phyloP scores from a whole-genome alignment of 2,797 vertebrate species.

The Neosalanx taihuensis region DNA sequence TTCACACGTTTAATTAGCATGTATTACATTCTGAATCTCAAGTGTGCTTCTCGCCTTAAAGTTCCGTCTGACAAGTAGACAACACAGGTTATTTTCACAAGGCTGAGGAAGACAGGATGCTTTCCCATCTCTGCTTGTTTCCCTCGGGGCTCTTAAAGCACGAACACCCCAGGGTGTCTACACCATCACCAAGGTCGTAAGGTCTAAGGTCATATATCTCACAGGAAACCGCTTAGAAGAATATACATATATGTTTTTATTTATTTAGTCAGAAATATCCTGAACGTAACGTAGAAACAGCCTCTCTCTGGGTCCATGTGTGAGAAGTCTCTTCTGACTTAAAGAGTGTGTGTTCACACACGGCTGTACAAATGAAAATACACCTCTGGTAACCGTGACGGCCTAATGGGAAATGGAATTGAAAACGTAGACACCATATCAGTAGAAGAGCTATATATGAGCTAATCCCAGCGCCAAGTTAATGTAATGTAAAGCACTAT shows the following conservation, averaged over 20 bases:
- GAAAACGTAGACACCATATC: conserved; percentile 2
- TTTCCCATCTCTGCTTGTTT: not conserved
- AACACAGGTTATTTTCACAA: not conserved
- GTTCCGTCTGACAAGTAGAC: not conserved
- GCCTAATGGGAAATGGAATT: conserved; percentile 22
- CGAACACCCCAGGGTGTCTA: not conserved
- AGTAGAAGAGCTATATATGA: too few relatives aligned
- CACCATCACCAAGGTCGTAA: not conserved
- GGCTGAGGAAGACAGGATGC: not conserved
- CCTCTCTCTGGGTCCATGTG: not conserved
- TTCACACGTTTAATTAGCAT: not conserved
- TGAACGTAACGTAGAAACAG: not conserved
- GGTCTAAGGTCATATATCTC: not conserved
- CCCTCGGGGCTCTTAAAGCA: not conserved
- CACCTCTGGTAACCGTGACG: conserved; percentile 7
- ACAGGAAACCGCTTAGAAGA: conserved; percentile 3
- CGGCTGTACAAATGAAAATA: conserved; percentile 8
- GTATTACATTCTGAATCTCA: too few relatives aligned
- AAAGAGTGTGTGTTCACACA: conserved; percentile 5
- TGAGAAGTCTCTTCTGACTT: conserved; percentile 12
- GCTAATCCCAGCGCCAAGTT: not conserved
- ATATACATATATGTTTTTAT: not conserved
- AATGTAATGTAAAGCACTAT: not conserved
- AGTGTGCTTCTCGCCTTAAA: too few relatives aligned
- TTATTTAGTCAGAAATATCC: conserved; percentile 4